These are phyloP conservation scores for Sabellastarte sp. DNA, from an alignment of 2,888 invertebrate species.

Conservation along the genomic window DNA sequence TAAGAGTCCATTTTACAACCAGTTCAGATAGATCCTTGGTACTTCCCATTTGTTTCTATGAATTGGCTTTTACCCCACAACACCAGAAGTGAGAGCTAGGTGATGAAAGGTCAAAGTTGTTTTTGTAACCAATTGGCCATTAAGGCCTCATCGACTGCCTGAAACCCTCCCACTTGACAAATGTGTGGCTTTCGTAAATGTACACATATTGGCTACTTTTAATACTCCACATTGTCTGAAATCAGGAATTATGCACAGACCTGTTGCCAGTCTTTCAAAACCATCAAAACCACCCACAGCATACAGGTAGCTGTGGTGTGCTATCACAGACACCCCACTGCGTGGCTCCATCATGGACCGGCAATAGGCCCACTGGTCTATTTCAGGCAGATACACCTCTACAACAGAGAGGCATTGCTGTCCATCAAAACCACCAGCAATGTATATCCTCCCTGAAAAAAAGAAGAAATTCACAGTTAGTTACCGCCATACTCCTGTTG, in stretches of 20 bases:
- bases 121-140: too few relatives aligned
- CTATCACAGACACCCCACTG: constrained; percentile 74
- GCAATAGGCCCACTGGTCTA: constrained; percentile 73
- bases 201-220: too few relatives aligned
- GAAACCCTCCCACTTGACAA: too few relatives aligned
- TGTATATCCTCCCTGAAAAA: constrained; percentile 67
- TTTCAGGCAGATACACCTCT: constrained; percentile 72
- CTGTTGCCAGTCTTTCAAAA: constrained; percentile 69
- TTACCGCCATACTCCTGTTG: too few relatives aligned
- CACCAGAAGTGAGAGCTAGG: background rate
- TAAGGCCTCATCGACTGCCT: too few relatives aligned
- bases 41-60: too few relatives aligned
- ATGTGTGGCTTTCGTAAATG: too few relatives aligned
- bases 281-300: constrained; percentile 83
- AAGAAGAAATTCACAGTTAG: too few relatives aligned
- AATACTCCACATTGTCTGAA: background rate
- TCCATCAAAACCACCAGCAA: constrained; percentile 81
- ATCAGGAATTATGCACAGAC: constrained; percentile 47
- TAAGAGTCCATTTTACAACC: too few relatives aligned
- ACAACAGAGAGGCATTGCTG: constrained; percentile 73
- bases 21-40: too few relatives aligned
- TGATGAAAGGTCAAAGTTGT: background rate
- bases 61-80: too few relatives aligned
- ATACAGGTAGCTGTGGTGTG: constrained; percentile 70
- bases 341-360: constrained; percentile 72